Conservation (phyloP, 1,140 invertebrate genomes). For the Rhopalosiphum padi region DNA sequence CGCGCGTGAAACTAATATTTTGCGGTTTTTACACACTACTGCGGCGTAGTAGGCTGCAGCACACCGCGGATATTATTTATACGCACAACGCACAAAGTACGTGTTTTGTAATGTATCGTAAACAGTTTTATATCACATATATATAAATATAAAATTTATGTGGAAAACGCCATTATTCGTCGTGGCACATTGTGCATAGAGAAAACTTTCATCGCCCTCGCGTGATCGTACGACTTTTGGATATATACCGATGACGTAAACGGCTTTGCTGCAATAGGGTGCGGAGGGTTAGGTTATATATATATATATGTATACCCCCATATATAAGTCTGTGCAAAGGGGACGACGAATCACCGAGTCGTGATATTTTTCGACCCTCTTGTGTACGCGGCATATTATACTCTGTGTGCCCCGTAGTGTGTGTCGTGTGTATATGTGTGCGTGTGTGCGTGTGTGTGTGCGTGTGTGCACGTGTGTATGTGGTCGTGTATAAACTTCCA, state of each 20-base stretch:
- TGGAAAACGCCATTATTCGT: not conserved
- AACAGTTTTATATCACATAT: not conserved
- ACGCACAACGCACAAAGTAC: not conserved
- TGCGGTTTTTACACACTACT: not conserved
- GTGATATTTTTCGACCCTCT: conserved; percentile 39
- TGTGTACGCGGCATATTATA: not conserved
- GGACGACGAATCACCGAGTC: not conserved
- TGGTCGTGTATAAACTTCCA: not conserved
- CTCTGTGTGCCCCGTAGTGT: not conserved
- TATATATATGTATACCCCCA: not conserved
- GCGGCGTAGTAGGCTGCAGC: no score
- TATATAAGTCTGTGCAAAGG: not conserved
- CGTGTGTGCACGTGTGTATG: not conserved
- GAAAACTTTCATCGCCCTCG: not conserved
- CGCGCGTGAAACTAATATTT: not conserved
- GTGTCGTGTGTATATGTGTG: no score
- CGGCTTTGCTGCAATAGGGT: not conserved
- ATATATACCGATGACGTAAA: conserved; percentile 3
- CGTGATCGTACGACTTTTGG: conserved; percentile 17
- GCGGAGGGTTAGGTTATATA: not conserved
- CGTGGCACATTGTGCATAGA: not conserved
- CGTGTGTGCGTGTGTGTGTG: not conserved
- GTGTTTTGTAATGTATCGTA: not conserved
- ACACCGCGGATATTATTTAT: not conserved
- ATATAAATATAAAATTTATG: not conserved